A percentile compares a stretch with the other conserved stretches of the same genome.
These are phyloP conservation scores for Philonicus albiceps DNA, from an alignment of 2,888 invertebrate species.

Conservation along the genomic window DNA sequence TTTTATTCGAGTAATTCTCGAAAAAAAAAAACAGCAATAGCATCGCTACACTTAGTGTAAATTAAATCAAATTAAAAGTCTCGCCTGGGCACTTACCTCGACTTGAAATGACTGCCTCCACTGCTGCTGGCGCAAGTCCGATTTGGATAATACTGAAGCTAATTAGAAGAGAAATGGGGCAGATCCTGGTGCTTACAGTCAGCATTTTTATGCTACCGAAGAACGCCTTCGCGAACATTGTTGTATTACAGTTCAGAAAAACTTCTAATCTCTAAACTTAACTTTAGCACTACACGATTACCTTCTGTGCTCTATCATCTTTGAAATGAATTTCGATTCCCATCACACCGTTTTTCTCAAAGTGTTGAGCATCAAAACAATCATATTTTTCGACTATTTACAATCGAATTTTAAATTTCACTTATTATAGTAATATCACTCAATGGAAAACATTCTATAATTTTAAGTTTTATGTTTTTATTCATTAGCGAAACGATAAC, in stretches of 20 bases:
- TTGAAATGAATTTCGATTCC: not conserved
- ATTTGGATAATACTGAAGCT: slow-evolving; percentile 60
- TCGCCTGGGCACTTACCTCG: slow-evolving; percentile 58
- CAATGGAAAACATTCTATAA: not conserved
- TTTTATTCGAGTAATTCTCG: not conserved
- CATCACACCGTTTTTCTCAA: not conserved
- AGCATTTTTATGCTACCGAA: slow-evolving; percentile 43
- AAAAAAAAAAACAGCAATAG: not conserved
- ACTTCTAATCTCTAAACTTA: not conserved
- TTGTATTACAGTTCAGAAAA: not conserved
- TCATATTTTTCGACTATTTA: not conserved
- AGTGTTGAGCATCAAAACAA: not conserved
- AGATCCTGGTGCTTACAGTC: slow-evolving; percentile 51
- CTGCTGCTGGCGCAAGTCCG: slow-evolving; percentile 55
- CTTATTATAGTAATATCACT: not conserved
- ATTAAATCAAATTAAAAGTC: slow-evolving; percentile 19
- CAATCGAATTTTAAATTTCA: not conserved
- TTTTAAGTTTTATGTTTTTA: not conserved
- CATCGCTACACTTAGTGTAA: not conserved
- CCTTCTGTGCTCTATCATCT: not conserved
- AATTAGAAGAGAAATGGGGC: slow-evolving; percentile 62
- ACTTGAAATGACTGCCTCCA: slow-evolving; percentile 61
- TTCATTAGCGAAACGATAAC: not conserved
- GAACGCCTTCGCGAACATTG: not conserved
- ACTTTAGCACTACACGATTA: not conserved